Base-by-base conservation (phyloP, 2,888 invertebrate genomes). In the Salticus scenicus region DNA sequence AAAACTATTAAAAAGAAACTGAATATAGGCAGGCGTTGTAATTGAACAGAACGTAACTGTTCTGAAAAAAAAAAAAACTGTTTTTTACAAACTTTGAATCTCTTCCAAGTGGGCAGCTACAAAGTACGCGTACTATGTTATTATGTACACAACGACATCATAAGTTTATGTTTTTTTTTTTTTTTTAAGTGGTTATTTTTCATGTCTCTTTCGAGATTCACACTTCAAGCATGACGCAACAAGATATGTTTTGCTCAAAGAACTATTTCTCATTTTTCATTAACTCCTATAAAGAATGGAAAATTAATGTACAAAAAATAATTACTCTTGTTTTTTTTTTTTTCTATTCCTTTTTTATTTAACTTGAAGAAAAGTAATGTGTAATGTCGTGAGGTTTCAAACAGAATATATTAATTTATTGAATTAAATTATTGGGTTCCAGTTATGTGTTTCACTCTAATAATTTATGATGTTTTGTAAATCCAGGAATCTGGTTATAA, bases 101-200 rank as follows among this genome's bases (percentile, higher is more conserved):
- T 69, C 72, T 79, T 74, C 82, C 75, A 82, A 70, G 64, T 63
- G 75, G 82, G 82, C 82, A 82, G 82, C 82, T 82, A 82, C 57
- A 27, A 73, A 51, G 75, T 63, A 27, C 69, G 82, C 82, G 75
- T 70, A 74, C 41, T 47, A 37, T 37, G 67, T 66, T 33, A 73
- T 70, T 75, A 67, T 42, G 42, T 75, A 75, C 42, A 70, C 73
- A 33, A 82, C 82, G 75, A 82, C 82, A 75, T 75, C 66, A 66
- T 66, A 12, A 30, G 30, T 8, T 63, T 7, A 20, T 51, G 51
- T 47, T 57, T 24, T 20, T 24, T 20, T 57, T n/a, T 57, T n/a
- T 1, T 57, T 17, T 57, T 5, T 47, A 17, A 2, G 17, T 2
- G 4, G 17, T 57, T 57, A 4, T 5, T 57, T 57, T 57, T 2